Percentiles rank a stretch among this genome's conserved stretches.
Conservation (phyloP, 2,888 invertebrate species). For the Lasioglossum oenotherae region DNA sequence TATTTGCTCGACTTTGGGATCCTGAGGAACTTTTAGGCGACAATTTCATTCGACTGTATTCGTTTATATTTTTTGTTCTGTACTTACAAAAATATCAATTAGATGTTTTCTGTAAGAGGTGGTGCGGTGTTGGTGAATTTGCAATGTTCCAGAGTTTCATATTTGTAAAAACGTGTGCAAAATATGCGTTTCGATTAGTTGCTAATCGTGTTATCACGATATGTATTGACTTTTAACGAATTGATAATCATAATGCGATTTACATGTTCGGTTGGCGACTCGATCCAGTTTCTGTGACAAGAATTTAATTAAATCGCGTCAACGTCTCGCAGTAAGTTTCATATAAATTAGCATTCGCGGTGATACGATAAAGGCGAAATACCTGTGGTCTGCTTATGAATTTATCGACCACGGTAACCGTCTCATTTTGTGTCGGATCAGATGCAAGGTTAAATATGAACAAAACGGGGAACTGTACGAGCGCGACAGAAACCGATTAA, state of each 20-base stretch:
- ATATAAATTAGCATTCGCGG: not conserved
- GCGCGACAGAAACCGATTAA: not conserved
- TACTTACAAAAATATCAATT: too few relatives aligned
- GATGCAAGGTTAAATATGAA: not conserved
- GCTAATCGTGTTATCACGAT: not conserved
- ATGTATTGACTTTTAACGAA: not conserved
- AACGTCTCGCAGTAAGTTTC: not conserved
- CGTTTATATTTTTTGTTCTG: too few relatives aligned
- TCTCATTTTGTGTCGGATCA: not conserved
- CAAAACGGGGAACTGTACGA: not conserved
- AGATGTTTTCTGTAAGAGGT: not conserved
- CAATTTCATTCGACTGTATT: not conserved
- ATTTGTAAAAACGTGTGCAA: not conserved
- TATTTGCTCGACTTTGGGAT: not conserved
- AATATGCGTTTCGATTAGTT: not conserved
- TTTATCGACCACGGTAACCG: not conserved
- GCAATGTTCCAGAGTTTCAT: not conserved
- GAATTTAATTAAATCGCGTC: not conserved
- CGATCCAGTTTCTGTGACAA: not conserved
- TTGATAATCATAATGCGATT: too few relatives aligned
- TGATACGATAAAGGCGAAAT: not conserved
- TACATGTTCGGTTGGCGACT: not conserved
- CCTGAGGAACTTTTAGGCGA: not conserved
- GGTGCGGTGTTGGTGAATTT: too few relatives aligned
- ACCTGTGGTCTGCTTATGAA: not conserved